Conservation (phyloP, 2,888 invertebrate genomes). For the Romanomermis culicivorax region DNA sequence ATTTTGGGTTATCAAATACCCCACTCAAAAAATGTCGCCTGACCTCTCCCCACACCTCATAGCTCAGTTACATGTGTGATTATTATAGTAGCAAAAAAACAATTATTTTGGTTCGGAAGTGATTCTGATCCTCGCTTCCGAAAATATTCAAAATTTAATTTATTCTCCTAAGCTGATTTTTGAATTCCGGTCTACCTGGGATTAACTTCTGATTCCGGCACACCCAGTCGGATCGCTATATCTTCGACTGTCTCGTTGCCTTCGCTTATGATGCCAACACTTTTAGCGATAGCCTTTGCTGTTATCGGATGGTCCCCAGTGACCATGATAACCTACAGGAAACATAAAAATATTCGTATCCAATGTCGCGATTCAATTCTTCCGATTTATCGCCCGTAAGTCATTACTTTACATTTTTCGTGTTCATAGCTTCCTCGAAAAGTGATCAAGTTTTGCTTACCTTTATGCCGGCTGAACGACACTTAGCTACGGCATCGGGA, state of each 20-base stretch:
- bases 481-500: constrained; percentile 32
- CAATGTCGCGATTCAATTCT: too few relatives aligned
- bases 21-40: too few relatives aligned
- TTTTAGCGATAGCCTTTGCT: constrained; percentile 38
- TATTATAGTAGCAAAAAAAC: too few relatives aligned
- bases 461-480: constrained; percentile 31
- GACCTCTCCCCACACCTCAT: too few relatives aligned
- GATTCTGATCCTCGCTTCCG: too few relatives aligned
- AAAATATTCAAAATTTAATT: too few relatives aligned
- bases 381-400: too few relatives aligned
- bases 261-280: constrained; percentile 38
- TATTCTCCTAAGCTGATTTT: background rate
- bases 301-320: constrained; percentile 40
- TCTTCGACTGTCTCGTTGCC: constrained; percentile 37
- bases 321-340: constrained; percentile 35
- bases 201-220: constrained; percentile 60
- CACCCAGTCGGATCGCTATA: constrained; percentile 59
- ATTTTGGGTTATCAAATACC: too few relatives aligned
- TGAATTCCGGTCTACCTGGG: constrained; percentile 13
- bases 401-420: too few relatives aligned
- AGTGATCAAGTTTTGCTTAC: constrained; percentile 10
- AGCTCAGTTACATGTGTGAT: too few relatives aligned
- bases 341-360: too few relatives aligned
- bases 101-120: too few relatives aligned
- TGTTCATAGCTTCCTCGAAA: background rate